phyloP scores from a whole-genome alignment of 2,888 invertebrate species.

The Epinotia nisella region DNA sequence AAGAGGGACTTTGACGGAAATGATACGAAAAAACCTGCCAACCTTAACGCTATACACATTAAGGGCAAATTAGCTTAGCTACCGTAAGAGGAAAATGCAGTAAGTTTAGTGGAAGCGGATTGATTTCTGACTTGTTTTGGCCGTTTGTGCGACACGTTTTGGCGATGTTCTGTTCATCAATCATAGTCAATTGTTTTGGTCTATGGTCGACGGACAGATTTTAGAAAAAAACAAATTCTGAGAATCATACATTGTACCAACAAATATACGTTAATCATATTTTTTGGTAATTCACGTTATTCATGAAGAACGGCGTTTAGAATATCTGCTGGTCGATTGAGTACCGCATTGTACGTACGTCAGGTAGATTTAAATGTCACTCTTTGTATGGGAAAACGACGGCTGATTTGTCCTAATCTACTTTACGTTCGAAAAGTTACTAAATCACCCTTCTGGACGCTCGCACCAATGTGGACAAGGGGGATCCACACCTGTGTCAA shows the following conservation, averaged over 20 bases:
- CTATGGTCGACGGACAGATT: neutral
- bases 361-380: no score
- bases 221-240: neutral
- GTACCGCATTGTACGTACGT: no score
- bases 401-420: no score
- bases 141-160: slow-evolving; percentile 39
- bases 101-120: slow-evolving; percentile 42
- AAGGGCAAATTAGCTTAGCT: neutral
- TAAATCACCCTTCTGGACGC: no score
- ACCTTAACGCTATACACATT: slow-evolving; percentile 1
- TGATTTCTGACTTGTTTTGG: slow-evolving; percentile 42
- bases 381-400: no score
- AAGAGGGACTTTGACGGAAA: slow-evolving; percentile 64
- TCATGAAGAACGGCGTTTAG: no score
- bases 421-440: no score
- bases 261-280: neutral
- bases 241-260: neutral
- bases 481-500: no score
- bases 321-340: no score
- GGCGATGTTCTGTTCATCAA: slow-evolving; percentile 28
- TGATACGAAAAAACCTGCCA: slow-evolving; percentile 55
- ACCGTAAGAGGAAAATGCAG: slow-evolving; percentile 34
- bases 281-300: no score
- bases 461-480: no score
- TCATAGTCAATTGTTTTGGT: slow-evolving; percentile 18